Percentiles rank a stretch among this genome's conserved stretches.
Conservation (phyloP, 2,113 vertebrate genomes). For the Misgurnus anguillicaudatus region DNA sequence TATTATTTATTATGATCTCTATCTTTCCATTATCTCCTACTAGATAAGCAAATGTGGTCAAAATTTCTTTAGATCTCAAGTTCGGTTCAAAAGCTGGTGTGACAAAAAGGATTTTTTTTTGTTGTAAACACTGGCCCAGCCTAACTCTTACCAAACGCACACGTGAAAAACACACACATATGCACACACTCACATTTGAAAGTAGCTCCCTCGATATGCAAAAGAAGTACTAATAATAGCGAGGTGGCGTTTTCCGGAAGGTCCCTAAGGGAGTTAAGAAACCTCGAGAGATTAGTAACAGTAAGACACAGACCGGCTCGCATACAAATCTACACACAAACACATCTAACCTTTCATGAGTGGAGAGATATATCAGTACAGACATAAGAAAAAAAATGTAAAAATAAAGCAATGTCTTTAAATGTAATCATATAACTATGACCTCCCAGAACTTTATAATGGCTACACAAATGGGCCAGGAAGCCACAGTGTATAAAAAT, state of each 20-base stretch:
- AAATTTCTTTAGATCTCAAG: conserved; percentile 38
- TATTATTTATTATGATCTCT: too few species aligned
- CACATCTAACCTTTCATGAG: conserved; percentile 12
- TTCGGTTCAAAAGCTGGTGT: conserved; percentile 41
- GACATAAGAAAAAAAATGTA: neutral
- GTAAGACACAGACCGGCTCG: conserved; percentile 41
- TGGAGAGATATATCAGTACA: conserved; percentile 26
- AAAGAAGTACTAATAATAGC: conserved; percentile 57
- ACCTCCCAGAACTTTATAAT: neutral
- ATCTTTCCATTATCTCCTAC: too few species aligned
- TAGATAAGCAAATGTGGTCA: conserved; percentile 30
- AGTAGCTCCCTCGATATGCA: conserved; percentile 52
- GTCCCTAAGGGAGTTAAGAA: conserved; percentile 50
- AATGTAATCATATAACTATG: neutral
- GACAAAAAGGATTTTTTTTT: neutral
- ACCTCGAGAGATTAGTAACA: conserved; percentile 48
- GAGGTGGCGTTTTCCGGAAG: conserved; percentile 53
- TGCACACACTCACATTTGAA: conserved; percentile 33
- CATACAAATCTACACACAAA: conserved; percentile 28
- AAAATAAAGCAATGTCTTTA: neutral
- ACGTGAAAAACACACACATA: conserved; percentile 7
- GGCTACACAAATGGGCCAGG: too few species aligned
- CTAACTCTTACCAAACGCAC: conserved; percentile 27
- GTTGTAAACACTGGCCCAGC: conserved; percentile 47
- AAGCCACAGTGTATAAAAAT: neutral